Conservation (phyloP, 2,113 vertebrate genomes). For the Nettapus auritus region DNA sequence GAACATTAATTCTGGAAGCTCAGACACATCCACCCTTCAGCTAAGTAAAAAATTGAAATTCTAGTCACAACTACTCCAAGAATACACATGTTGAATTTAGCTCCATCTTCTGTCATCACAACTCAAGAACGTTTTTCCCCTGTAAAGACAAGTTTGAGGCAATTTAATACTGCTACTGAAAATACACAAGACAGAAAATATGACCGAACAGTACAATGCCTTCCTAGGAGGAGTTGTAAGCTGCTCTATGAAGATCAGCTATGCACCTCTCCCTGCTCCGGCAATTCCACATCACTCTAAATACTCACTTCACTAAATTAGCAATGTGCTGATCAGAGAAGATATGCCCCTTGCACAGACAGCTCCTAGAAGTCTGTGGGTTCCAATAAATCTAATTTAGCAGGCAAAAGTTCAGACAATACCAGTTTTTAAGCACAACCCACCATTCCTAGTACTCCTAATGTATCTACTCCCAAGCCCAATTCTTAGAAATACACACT, state of each 20-base stretch:
- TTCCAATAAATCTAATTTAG: fast-evolving
- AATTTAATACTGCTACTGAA: neutral
- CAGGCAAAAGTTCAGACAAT: fast-evolving
- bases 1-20: neutral
- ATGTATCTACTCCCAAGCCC: fast-evolving
- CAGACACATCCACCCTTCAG: neutral
- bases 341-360: neutral
- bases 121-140: neutral
- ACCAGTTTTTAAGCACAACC: fast-evolving
- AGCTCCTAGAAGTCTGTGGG: fast-evolving
- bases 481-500: neutral
- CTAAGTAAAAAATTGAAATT: neutral
- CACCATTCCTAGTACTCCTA: neutral
- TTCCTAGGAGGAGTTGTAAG: neutral
- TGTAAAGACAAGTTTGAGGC: constrained; percentile 33
- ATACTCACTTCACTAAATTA: neutral
- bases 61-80: neutral
- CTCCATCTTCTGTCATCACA: neutral
- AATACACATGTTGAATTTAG: neutral
- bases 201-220: neutral
- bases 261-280: neutral
- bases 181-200: neutral
- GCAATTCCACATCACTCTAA: neutral
- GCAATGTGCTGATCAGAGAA: fast-evolving
- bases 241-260: neutral